Percentiles rank a stretch among this genome's conserved stretches.
phyloP scores from a whole-genome alignment of 64 coral and sea anemone genomes.

The Orbicella faveolata region DNA sequence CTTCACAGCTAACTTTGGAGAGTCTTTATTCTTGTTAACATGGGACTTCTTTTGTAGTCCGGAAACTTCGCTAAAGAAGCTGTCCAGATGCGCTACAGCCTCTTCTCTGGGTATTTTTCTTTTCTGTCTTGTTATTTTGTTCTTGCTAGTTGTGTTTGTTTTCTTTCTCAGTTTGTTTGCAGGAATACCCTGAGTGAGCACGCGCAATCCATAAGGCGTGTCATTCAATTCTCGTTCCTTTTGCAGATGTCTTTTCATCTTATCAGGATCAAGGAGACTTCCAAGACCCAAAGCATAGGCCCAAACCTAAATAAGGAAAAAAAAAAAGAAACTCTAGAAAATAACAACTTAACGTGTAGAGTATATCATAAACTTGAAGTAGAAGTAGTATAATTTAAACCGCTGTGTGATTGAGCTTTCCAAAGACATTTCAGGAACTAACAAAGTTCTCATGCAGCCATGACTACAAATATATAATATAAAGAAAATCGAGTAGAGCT shows the following conservation, averaged over 20 bases:
- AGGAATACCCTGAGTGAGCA: slow-evolving; percentile 52
- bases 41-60: neutral
- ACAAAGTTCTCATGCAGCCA: no score
- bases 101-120: slow-evolving; percentile 40
- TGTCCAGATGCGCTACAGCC: slow-evolving; percentile 37
- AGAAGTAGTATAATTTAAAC: no score
- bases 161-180: neutral
- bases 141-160: neutral
- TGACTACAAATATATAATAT: no score
- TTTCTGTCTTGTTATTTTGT: neutral
- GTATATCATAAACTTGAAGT: no score
- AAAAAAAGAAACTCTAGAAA: neutral
- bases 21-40: neutral
- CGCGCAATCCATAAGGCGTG: slow-evolving; percentile 80
- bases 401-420: no score
- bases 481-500: neutral
- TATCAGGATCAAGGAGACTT: slow-evolving; percentile 54
- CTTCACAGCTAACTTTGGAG: neutral
- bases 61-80: slow-evolving; percentile 43
- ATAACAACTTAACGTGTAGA: no score
- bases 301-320: slow-evolving; percentile 67
- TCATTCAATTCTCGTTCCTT: slow-evolving; percentile 74
- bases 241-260: slow-evolving; percentile 67
- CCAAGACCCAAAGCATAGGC: slow-evolving; percentile 90
- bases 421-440: no score